Percentiles rank a stretch among this genome's conserved stretches.
phyloP scores from a whole-genome alignment of 1,140 invertebrate species.

The Pachypeltis micranthus region DNA sequence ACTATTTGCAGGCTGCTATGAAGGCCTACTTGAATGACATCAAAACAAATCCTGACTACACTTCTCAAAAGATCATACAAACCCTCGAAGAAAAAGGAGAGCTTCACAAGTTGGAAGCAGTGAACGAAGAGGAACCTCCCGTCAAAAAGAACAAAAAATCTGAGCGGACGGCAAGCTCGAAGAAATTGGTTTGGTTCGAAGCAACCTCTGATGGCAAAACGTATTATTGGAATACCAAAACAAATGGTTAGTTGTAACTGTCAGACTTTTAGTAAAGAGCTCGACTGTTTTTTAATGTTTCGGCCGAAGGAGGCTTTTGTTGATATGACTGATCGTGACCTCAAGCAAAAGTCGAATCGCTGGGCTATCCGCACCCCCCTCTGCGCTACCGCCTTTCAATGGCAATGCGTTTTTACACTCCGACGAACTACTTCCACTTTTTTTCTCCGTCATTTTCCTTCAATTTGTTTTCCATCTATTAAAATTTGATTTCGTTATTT shows the following conservation, averaged over 20 bases:
- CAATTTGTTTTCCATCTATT: too few relatives aligned
- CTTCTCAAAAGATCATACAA: background rate
- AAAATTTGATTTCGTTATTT: too few relatives aligned
- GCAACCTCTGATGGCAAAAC: slow-evolving; percentile 53
- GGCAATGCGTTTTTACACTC: too few relatives aligned
- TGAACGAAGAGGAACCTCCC: slow-evolving; percentile 34
- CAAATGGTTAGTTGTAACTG: slow-evolving; percentile 60
- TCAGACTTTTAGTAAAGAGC: too few relatives aligned
- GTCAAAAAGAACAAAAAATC: slow-evolving; percentile 28
- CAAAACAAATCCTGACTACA: slow-evolving; percentile 50
- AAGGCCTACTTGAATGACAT: slow-evolving; percentile 70
- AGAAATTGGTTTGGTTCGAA: slow-evolving; percentile 60
- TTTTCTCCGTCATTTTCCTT: too few relatives aligned
- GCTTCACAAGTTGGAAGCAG: slow-evolving; percentile 29
- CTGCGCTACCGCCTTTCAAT: too few relatives aligned
- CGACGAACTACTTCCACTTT: too few relatives aligned
- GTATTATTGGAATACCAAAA: slow-evolving; percentile 70
- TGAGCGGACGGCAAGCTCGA: slow-evolving; percentile 28
- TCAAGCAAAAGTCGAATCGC: too few relatives aligned
- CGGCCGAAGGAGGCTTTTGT: too few relatives aligned
- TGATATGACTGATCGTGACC: too few relatives aligned
- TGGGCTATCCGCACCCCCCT: too few relatives aligned
- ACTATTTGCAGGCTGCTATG: slow-evolving; percentile 70
- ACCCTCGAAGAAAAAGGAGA: background rate
- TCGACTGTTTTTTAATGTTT: too few relatives aligned